A percentile compares a stretch with the other conserved stretches of the same genome.
These are phyloP conservation scores for Orussus abietinus DNA, from an alignment of 1,140 invertebrate species.

Conservation along the genomic window DNA sequence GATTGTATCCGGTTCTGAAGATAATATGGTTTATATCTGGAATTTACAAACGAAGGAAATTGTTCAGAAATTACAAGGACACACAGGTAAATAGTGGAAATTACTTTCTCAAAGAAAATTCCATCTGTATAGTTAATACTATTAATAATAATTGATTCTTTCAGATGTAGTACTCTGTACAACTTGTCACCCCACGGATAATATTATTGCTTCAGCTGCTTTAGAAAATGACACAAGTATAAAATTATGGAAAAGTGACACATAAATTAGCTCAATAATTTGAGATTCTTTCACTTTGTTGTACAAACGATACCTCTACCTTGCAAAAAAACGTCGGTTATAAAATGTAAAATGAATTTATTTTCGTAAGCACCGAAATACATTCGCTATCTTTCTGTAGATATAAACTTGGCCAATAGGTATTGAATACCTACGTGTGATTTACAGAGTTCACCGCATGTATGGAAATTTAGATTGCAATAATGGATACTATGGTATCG, in stretches of 20 bases:
- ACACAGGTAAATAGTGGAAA: constrained; percentile 67
- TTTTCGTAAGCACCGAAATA: too few relatives aligned
- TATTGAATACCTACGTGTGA: too few relatives aligned
- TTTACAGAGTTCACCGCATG: too few relatives aligned
- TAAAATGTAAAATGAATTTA: too few relatives aligned
- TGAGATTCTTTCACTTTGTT: too few relatives aligned
- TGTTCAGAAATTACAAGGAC: constrained; percentile 94
- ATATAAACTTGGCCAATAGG: too few relatives aligned
- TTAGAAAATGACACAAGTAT: constrained; percentile 99
- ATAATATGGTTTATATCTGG: constrained; percentile 99
- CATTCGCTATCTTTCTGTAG: too few relatives aligned
- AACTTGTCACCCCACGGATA: constrained; percentile 97
- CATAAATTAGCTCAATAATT: too few relatives aligned
- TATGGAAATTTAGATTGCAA: too few relatives aligned
- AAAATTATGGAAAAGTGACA: constrained; percentile 98
- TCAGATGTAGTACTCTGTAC: constrained; percentile 96
- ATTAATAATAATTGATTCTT: constrained; percentile 28
- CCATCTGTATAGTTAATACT: not conserved
- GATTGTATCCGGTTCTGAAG: constrained; percentile 99
- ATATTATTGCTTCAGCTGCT: constrained; percentile 98
- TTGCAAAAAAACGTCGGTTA: too few relatives aligned
- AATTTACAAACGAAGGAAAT: constrained; percentile 99
- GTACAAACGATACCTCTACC: too few relatives aligned
- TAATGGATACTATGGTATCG: too few relatives aligned
- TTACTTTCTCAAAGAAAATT: constrained; percentile 7